These are phyloP conservation scores for Platysternon megacephalum DNA, from an alignment of 2,113 vertebrate species.

Conservation along the genomic window DNA sequence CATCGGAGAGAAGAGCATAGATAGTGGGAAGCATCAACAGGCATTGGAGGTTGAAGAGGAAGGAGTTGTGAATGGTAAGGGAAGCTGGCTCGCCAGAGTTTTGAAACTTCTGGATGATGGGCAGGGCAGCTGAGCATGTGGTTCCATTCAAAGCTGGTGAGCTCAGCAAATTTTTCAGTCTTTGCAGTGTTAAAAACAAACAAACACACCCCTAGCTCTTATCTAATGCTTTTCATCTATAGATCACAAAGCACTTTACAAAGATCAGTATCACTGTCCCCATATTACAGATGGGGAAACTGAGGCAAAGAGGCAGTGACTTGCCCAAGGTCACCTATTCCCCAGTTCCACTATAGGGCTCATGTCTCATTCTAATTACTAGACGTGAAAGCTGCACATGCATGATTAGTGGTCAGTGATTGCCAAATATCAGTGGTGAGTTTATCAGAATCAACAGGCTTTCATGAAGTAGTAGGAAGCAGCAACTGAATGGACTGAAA, in stretches of 20 bases:
- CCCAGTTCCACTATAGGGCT: not conserved
- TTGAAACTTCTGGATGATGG: not conserved
- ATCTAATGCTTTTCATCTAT: not conserved
- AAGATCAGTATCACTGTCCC: not conserved
- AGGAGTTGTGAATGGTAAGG: not conserved
- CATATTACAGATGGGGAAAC: not conserved
- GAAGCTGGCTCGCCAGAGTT: not conserved
- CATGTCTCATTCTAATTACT: not conserved
- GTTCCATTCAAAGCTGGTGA: not conserved
- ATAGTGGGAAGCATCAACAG: not conserved
- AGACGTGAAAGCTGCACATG: not conserved
- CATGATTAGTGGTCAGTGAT: not conserved
- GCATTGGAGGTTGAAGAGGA: not conserved
- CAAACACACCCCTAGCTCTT: not conserved
- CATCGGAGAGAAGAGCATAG: not conserved
- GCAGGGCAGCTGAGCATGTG: not conserved
- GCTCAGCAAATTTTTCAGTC: not conserved
- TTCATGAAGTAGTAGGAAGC: not conserved
- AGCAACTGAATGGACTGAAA: not conserved
- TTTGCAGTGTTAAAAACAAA: not conserved
- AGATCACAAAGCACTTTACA: not conserved
- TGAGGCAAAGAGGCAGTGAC: not conserved
- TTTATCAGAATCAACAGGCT: not conserved
- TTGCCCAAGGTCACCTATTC: not conserved
- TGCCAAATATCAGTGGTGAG: not conserved